A percentile compares a stretch with the other conserved stretches of the same genome.
Evolutionary conservation across 2,113 vertebrate genomes (phyloP).

Genomic region (Brevimyrus niger): DNA sequence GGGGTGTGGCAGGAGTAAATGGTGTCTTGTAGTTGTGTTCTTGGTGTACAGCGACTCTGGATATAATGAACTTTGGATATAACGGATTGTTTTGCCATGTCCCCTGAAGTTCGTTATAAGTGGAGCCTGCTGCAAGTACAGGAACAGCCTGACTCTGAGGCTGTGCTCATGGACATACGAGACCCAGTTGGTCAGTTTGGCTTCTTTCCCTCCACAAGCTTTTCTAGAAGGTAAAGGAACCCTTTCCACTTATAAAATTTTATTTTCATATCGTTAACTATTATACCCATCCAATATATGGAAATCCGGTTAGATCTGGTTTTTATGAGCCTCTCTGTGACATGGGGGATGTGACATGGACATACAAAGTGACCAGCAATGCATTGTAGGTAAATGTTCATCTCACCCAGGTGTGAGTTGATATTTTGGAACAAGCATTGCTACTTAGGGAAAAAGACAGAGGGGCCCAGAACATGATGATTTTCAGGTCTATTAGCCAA

Average conservation of each 20-base stretch:
- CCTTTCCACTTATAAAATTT: neutral
- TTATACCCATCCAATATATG: neutral
- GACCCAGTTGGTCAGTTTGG: neutral
- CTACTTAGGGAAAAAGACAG: neutral
- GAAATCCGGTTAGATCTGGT: neutral
- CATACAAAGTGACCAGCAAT: neutral
- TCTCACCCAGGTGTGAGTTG: neutral
- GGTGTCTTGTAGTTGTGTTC: no score
- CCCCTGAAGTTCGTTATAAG: no score
- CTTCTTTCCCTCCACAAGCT: neutral
- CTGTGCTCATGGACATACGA: neutral
- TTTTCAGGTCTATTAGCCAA: neutral
- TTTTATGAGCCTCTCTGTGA: neutral
- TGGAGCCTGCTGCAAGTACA: neutral
- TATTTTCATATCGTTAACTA: neutral
- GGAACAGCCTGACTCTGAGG: neutral
- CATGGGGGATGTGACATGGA: neutral
- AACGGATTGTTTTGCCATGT: no score
- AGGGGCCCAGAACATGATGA: neutral
- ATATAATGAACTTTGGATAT: no score
- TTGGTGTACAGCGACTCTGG: no score
- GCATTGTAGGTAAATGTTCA: neutral
- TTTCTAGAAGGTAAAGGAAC: neutral
- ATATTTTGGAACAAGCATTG: neutral
- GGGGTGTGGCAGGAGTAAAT: no score